Conservation (phyloP, 1,140 invertebrate genomes). For the Callitettix versicolor region DNA sequence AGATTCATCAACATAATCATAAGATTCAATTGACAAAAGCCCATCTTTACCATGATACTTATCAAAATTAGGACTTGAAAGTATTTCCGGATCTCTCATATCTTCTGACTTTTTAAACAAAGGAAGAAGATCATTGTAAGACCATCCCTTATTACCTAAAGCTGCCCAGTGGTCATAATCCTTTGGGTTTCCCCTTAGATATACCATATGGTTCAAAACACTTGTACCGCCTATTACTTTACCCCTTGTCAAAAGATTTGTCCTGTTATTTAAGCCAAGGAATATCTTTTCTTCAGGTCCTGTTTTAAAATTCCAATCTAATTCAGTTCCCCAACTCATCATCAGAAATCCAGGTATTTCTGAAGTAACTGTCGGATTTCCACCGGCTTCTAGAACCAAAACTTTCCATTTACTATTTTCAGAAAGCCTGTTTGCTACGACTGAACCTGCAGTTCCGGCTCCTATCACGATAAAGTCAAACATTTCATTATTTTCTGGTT, state of each 20-base stretch:
- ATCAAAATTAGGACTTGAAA: constrained; percentile 38
- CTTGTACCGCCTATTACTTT: constrained; percentile 65
- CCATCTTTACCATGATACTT: constrained; percentile 56
- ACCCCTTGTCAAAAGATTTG: constrained; percentile 46
- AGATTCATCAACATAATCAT: too few species aligned
- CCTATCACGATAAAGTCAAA: too few species aligned
- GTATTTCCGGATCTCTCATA: constrained; percentile 65
- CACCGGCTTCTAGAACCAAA: constrained; percentile 48
- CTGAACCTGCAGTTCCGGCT: constrained; percentile 30
- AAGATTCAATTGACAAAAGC: constrained; percentile 30
- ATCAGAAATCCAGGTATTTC: constrained; percentile 51
- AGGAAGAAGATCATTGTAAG: constrained; percentile 70
- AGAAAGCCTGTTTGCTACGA: constrained; percentile 46
- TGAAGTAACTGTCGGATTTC: constrained; percentile 53
- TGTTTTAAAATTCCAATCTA: constrained; percentile 58
- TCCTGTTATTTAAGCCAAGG: constrained; percentile 34
- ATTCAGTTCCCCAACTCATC: constrained; percentile 37
- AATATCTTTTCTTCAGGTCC: constrained; percentile 46
- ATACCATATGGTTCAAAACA: constrained; percentile 78
- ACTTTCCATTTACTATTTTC: constrained; percentile 37
- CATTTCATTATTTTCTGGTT: too few species aligned
- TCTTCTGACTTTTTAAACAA: constrained; percentile 83
- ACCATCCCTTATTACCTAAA: constrained; percentile 80
- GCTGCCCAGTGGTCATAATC: constrained; percentile 83
- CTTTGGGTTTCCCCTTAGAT: constrained; percentile 66